Conservation (phyloP, 2,113 vertebrate species). For the Oreochromis niloticus region DNA sequence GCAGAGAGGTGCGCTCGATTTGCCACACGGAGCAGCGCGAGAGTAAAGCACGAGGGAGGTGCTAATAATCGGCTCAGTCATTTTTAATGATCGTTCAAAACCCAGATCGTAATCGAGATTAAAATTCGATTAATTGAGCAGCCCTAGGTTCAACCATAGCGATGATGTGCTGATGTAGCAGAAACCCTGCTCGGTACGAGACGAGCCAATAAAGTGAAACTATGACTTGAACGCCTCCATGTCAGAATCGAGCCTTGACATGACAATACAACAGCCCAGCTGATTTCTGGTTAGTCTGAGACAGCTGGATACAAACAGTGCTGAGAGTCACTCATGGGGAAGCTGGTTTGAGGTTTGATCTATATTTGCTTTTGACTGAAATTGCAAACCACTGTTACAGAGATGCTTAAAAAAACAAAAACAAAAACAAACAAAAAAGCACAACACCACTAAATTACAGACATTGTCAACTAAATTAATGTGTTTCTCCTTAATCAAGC, state of each 20-base stretch:
- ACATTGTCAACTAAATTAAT: background rate
- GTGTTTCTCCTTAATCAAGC: background rate
- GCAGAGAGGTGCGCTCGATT: too few relatives aligned
- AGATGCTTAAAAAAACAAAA: background rate
- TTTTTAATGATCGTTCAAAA: too few relatives aligned
- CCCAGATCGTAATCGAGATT: too few relatives aligned
- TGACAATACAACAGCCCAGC: background rate
- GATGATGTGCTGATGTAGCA: background rate
- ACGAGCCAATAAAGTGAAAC: background rate
- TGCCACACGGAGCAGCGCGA: too few relatives aligned
- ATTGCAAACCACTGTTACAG: background rate
- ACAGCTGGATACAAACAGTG: background rate
- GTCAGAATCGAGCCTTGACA: background rate
- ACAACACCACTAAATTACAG: background rate
- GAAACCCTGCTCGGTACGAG: background rate
- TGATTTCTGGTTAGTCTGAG: background rate
- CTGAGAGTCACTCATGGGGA: background rate
- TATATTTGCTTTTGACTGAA: background rate
- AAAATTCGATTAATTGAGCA: too few relatives aligned
- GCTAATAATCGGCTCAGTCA: too few relatives aligned
- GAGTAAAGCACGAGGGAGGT: too few relatives aligned
- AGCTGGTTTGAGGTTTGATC: background rate
- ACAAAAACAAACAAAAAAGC: background rate
- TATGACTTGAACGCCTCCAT: background rate
- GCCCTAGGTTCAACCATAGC: background rate